Base-by-base conservation (phyloP, 2,888 invertebrate genomes). In the Tachina grossa region DNA sequence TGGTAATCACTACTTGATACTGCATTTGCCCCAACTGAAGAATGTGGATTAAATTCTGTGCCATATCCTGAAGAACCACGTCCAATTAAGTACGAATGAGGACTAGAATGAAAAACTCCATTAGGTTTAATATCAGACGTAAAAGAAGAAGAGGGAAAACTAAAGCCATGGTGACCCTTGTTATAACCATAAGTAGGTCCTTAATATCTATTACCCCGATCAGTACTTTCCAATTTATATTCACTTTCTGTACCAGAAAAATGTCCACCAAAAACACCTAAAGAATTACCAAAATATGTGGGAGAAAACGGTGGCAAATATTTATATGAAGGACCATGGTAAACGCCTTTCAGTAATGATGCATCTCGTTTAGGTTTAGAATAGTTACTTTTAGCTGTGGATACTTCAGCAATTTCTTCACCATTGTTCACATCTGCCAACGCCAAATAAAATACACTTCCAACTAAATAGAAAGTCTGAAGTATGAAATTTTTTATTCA, bases 251-350 rank as follows among this genome's bases (percentile, higher is more conserved):
- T 13, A 19, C 75, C 61, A 53, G 49, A 53, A 41, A 39, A 41
- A 66, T 75, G 51, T 14, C 78, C 71, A 10, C 63, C 76, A 11
- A 55, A 43, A 41, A 22, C 65, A 43, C 66, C 51, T 43, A 69
- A 45, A 2, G 84, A 86, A 31, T 80, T 85, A 13, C 31, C 63
- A 19, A 51, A n/a, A 72, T 76, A 83, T 9, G 59, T 31, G 13
- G 51, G 74, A 55, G 72, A 65, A 14, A 41, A 43, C 2, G 91
- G 91, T 6, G 91, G 91, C 86, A 91, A 74, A 39, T 91, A 91
- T 72, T 90, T 91, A 80, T 91, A 89, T 8, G 91, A 90, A 68
- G 91, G 90, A 43, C 90, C 91, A 77, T 90, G 89, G 45, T 90
- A 90, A 16, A 84, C 43, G 59, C 85, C 84, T 51, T 85, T 88